These are phyloP conservation scores for Archips crataeganus DNA, from an alignment of 2,888 invertebrate genomes.

Conservation along the genomic window DNA sequence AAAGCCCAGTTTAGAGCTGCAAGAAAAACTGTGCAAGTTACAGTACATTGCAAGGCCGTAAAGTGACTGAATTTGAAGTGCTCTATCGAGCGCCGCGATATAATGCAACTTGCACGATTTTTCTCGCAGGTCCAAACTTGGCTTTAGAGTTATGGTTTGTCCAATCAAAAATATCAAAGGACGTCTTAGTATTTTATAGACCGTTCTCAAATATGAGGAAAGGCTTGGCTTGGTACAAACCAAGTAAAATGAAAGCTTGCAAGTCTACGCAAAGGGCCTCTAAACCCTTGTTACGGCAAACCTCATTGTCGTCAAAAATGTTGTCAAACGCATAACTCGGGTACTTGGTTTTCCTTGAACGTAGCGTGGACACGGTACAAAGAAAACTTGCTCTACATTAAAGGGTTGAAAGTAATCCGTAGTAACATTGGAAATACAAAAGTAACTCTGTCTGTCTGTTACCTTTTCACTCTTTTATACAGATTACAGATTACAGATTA, in stretches of 20 bases:
- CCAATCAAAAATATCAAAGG: not conserved
- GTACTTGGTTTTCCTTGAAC: not conserved
- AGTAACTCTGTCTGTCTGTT: too few species aligned
- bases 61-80: too few species aligned
- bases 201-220: not conserved
- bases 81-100: too few species aligned
- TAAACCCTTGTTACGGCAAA: slow-evolving; percentile 12
- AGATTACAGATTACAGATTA: too few species aligned
- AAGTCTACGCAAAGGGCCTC: not conserved
- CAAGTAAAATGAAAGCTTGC: not conserved
- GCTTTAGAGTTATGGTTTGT: not conserved
- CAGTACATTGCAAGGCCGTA: too few species aligned
- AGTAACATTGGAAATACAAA: too few species aligned
- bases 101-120: too few species aligned
- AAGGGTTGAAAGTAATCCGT: not conserved
- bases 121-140: too few species aligned
- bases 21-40: too few species aligned
- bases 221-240: not conserved
- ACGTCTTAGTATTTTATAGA: not conserved
- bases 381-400: not conserved
- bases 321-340: slow-evolving; percentile 1
- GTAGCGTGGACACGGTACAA: not conserved
- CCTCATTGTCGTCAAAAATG: slow-evolving; percentile 1
- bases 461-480: too few species aligned
- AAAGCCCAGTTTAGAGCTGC: too few species aligned